phyloP scores from a whole-genome alignment of 2,888 invertebrate genomes.

The Cyclophora punctaria region DNA sequence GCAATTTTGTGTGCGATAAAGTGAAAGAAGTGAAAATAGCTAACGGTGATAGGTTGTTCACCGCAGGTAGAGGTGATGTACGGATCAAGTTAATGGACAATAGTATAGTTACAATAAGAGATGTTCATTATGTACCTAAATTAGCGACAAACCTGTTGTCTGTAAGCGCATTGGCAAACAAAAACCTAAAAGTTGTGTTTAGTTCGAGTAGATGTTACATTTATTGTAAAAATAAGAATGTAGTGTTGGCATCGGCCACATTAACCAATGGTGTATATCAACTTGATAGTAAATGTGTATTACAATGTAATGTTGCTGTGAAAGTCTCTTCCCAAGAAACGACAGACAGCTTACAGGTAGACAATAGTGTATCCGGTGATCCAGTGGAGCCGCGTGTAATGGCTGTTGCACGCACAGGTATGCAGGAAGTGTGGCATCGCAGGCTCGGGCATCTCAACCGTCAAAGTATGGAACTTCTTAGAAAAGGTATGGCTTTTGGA shows the following conservation, averaged over 20 bases:
- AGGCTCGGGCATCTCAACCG: conserved; percentile 14
- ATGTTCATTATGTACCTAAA: conserved; percentile 8
- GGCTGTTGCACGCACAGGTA: background rate
- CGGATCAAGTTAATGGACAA: conserved; percentile 1
- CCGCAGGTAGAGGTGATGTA: conserved; percentile 3
- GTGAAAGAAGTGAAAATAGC: conserved; percentile 1
- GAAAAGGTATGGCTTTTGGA: conserved; percentile 11
- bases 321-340: no score
- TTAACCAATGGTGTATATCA: conserved; percentile 3
- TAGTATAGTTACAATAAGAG: background rate
- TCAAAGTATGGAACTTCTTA: conserved; percentile 11
- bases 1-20: background rate
- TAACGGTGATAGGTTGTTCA: conserved; percentile 1
- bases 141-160: conserved; percentile 2
- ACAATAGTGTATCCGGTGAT: no score
- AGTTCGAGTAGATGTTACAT: background rate
- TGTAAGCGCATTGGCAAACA: conserved; percentile 5
- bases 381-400: background rate
- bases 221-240: background rate
- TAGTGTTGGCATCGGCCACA: background rate
- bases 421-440: conserved; percentile 16
- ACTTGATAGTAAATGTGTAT: background rate
- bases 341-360: no score
- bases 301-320: no score
- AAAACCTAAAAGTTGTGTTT: conserved; percentile 3